phyloP scores from a whole-genome alignment of 2,113 vertebrate species.

The Xenopus laevis region DNA sequence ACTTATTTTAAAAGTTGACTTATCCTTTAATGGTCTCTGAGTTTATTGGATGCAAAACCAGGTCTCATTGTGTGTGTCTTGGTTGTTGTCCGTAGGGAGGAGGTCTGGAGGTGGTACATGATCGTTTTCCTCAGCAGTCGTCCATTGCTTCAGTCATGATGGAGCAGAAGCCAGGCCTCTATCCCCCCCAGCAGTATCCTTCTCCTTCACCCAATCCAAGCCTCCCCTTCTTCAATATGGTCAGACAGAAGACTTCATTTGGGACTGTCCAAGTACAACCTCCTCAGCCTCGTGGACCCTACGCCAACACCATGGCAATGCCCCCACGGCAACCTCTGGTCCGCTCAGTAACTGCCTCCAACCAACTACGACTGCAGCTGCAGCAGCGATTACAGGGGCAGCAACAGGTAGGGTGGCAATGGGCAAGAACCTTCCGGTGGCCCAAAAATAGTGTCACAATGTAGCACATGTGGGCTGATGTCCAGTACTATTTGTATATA shows the following conservation, averaged over 20 bases:
- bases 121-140: conserved; percentile 71
- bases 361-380: conserved; percentile 82
- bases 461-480: not conserved
- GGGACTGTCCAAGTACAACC: conserved; percentile 60
- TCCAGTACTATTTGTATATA: no score
- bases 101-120: conserved; percentile 74
- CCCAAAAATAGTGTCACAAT: not conserved
- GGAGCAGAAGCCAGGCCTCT: conserved; percentile 77
- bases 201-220: conserved; percentile 64
- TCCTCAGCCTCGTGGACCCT: conserved; percentile 65
- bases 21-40: no score
- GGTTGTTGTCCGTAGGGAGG: conserved; percentile 68
- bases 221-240: conserved; percentile 72
- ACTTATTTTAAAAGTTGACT: no score
- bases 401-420: conserved; percentile 73
- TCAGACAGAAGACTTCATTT: conserved; percentile 73
- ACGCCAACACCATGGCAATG: conserved; percentile 67
- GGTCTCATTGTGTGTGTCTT: no score
- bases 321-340: conserved; percentile 68
- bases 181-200: conserved; percentile 75
- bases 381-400: conserved; percentile 88
- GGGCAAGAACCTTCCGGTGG: not conserved
- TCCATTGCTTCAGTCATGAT: conserved; percentile 65
- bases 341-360: conserved; percentile 69
- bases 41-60: no score